Conservation (phyloP, 1,140 invertebrate genomes). For the Aphidius ervi region DNA sequence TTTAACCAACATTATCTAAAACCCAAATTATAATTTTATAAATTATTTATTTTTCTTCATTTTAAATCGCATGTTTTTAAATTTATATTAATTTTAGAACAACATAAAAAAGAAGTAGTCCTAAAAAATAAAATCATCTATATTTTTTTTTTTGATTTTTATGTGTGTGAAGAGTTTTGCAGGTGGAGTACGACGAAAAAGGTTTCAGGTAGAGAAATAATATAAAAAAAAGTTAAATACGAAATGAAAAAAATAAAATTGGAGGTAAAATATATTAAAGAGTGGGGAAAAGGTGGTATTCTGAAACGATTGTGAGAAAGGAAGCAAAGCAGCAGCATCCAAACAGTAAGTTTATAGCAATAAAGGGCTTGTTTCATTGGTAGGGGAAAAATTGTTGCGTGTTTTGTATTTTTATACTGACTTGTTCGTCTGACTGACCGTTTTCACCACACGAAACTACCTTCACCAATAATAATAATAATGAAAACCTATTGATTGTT, state of each 20-base stretch:
- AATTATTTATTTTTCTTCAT: too few relatives aligned
- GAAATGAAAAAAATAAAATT: conserved; percentile 10
- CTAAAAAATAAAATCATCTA: too few relatives aligned
- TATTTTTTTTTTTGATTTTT: too few relatives aligned
- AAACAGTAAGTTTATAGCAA: conserved; percentile 39
- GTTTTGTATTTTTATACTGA: conserved; percentile 15
- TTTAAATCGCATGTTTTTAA: too few relatives aligned
- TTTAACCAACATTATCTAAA: too few relatives aligned
- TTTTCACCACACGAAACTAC: too few relatives aligned
- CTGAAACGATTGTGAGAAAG: conserved; percentile 34
- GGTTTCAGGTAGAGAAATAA: conserved; percentile 14
- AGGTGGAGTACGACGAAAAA: conserved; percentile 13
- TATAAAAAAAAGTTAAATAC: conserved; percentile 3
- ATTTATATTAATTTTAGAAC: too few relatives aligned
- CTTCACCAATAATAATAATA: too few relatives aligned
- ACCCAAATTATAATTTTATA: too few relatives aligned
- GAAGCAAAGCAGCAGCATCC: conserved; percentile 50
- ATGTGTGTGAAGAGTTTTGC: background rate
- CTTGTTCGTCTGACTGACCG: background rate
- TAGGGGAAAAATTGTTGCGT: conserved; percentile 18
- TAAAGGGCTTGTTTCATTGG: conserved; percentile 46
- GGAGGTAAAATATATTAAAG: background rate
- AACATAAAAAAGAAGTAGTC: too few relatives aligned
- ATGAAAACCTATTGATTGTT: too few relatives aligned
- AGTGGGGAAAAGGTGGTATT: conserved; percentile 21